These are phyloP conservation scores for Sitodiplosis mosellana DNA, from an alignment of 1,140 invertebrate genomes.

Conservation along the genomic window DNA sequence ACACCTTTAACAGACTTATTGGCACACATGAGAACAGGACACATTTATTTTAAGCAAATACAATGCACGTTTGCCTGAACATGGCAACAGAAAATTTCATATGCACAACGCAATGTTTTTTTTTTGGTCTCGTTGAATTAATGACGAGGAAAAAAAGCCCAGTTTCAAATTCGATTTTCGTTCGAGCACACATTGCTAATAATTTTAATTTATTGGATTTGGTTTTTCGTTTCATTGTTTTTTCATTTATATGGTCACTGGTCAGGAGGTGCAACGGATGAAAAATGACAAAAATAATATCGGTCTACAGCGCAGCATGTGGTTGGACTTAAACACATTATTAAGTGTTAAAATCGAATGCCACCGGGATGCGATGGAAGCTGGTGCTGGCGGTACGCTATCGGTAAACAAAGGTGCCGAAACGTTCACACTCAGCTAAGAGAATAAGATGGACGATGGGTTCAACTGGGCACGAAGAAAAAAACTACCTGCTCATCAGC, in stretches of 20 bases:
- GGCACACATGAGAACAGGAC: neutral
- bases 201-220: neutral
- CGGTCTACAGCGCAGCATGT: conserved; percentile 1
- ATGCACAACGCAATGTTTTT: too few species aligned
- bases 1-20: neutral
- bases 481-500: too few species aligned
- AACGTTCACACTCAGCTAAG: conserved; percentile 3
- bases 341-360: conserved; percentile 3
- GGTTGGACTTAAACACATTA: conserved; percentile 1
- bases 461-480: too few species aligned
- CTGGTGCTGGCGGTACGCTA: conserved; percentile 1
- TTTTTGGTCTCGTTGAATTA: neutral
- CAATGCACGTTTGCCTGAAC: too few species aligned
- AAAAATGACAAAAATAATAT: neutral
- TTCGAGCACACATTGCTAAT: neutral
- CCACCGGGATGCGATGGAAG: neutral
- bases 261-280: neutral
- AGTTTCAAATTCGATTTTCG: too few species aligned
- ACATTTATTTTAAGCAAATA: neutral
- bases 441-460: too few species aligned
- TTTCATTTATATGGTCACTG: neutral
- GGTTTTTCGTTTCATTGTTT: neutral
- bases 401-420: conserved; percentile 1
- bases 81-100: too few species aligned
- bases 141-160: too few species aligned